phyloP scores from a whole-genome alignment of 2,797 vertebrate genomes.

The Acanthopagrus latus region DNA sequence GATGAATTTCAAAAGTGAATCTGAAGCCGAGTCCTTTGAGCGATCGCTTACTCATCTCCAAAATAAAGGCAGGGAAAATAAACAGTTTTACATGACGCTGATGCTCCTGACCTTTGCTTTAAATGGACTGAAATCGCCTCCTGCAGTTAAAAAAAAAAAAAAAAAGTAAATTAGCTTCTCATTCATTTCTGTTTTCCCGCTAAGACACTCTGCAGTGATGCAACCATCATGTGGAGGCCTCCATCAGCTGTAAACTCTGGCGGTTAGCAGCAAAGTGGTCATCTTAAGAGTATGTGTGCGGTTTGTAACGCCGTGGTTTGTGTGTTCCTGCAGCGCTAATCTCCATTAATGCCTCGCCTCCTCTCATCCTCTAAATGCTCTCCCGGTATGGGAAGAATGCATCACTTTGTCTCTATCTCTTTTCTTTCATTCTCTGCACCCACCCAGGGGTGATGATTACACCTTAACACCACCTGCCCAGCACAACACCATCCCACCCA shows the following conservation, averaged over 20 bases:
- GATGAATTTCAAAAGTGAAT: too few species aligned
- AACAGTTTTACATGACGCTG: too few species aligned
- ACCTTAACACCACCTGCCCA: constrained; percentile 41
- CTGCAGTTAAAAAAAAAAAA: too few species aligned
- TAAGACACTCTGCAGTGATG: neutral
- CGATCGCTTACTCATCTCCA: too few species aligned
- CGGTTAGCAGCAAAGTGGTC: constrained; percentile 25
- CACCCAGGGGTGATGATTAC: constrained; percentile 67
- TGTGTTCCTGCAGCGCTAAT: constrained; percentile 61
- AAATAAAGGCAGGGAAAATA: too few species aligned
- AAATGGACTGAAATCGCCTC: too few species aligned
- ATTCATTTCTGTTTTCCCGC: neutral
- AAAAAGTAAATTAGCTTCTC: neutral
- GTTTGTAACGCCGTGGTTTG: neutral
- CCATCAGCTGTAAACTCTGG: neutral
- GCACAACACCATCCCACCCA: constrained; percentile 49
- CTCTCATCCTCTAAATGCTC: constrained; percentile 64
- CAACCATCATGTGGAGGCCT: neutral
- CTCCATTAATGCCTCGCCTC: constrained; percentile 65
- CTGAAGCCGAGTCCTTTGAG: too few species aligned
- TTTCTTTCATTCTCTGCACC: constrained; percentile 26
- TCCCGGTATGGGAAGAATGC: constrained; percentile 73
- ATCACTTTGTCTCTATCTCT: constrained; percentile 60
- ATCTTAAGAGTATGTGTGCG: constrained; percentile 1
- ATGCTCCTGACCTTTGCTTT: too few species aligned